Conservation (phyloP, 2,113 vertebrate species). For the Procavia capensis region DNA sequence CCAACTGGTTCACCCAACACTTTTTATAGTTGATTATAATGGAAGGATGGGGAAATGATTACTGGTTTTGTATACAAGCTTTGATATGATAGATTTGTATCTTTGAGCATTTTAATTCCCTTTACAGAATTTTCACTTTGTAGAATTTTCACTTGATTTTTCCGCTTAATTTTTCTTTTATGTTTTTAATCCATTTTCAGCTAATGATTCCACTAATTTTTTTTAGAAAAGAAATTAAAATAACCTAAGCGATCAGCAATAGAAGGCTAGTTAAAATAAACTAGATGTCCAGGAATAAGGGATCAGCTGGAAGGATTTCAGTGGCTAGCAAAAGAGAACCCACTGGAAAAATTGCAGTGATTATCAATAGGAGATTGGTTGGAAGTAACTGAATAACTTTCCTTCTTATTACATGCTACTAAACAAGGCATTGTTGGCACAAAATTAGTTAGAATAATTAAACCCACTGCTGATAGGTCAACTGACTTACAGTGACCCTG, state of each 20-base stretch:
- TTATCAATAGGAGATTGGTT: not conserved
- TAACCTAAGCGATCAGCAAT: not conserved
- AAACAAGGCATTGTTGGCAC: too few species aligned
- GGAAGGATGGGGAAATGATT: not conserved
- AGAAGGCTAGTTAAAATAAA: not conserved
- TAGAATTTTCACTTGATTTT: not conserved
- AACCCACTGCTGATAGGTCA: too few species aligned
- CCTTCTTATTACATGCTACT: too few species aligned
- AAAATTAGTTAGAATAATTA: not conserved
- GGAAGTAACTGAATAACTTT: not conserved
- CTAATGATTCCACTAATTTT: not conserved
- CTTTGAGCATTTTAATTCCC: not conserved
- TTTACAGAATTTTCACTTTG: not conserved
- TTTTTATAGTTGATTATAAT: not conserved
- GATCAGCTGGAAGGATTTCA: not conserved
- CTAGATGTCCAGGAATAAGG: not conserved
- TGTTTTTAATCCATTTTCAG: constrained; percentile 16
- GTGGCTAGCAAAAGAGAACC: not conserved
- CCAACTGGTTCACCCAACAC: not conserved
- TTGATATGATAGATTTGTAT: not conserved
- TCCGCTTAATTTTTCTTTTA: not conserved
- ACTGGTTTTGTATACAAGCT: not conserved
- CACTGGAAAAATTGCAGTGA: not conserved
- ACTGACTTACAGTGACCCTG: too few species aligned
- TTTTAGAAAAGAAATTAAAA: not conserved